Evolutionary conservation across 1,140 invertebrate species (phyloP).

Genomic region (Camponotus floridanus): DNA sequence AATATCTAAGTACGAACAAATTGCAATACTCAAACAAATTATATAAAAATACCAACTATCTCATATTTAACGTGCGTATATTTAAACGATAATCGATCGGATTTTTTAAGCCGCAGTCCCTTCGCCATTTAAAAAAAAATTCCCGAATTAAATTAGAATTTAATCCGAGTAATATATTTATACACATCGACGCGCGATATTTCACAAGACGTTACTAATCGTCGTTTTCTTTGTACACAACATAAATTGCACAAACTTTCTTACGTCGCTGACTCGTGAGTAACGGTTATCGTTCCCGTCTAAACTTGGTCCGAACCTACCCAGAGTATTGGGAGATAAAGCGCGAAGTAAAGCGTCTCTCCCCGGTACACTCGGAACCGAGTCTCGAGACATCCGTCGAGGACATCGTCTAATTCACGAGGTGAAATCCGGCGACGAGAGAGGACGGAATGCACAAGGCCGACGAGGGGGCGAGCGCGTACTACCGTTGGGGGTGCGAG

Average conservation of each 20-base stretch:
- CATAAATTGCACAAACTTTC: conserved; percentile 21
- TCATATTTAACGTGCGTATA: not conserved
- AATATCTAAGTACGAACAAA: not conserved
- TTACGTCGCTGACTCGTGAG: not conserved
- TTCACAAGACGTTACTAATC: not conserved
- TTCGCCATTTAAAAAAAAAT: not conserved
- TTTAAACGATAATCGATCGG: not conserved
- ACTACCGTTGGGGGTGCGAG: conserved; percentile 91
- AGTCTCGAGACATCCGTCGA: too few species aligned
- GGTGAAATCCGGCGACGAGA: conserved; percentile 3
- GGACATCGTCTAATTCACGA: too few species aligned
- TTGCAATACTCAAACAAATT: not conserved
- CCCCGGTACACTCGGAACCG: not conserved
- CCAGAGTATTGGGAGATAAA: not conserved
- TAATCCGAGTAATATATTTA: conserved; percentile 11
- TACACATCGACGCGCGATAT: not conserved
- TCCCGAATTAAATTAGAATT: conserved; percentile 7
- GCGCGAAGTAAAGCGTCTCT: not conserved
- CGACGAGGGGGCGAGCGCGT: conserved; percentile 52
- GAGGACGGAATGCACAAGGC: conserved; percentile 11
- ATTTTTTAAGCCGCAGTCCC: not conserved
- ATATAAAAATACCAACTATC: not conserved
- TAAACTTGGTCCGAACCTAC: not conserved
- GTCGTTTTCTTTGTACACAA: not conserved
- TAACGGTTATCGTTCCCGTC: not conserved